Conservation (phyloP, 2,888 invertebrate species). For the Eupithecia abbreviata region DNA sequence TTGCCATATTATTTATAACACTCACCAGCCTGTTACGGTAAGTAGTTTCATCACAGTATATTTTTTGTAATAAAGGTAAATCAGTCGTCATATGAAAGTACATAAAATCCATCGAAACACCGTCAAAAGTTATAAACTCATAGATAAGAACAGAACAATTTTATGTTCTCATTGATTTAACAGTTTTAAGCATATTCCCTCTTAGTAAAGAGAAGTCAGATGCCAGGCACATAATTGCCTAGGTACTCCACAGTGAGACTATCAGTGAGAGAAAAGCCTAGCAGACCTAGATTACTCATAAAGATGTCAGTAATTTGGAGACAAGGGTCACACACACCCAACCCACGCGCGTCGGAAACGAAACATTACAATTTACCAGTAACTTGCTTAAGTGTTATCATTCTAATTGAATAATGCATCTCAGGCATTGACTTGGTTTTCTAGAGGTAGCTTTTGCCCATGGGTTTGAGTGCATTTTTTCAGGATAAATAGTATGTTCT, state of each 20-base stretch:
- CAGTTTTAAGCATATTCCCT: background rate
- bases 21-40: no score
- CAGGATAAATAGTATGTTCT: background rate
- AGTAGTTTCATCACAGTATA: no score
- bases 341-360: constrained; percentile 81
- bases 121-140: no score
- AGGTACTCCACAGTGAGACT: no score
- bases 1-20: background rate
- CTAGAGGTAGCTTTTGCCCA: background rate
- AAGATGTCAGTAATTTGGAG: constrained; percentile 31
- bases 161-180: background rate
- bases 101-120: no score
- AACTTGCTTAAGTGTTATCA: constrained; percentile 82
- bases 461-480: background rate
- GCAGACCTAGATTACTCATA: constrained; percentile 16
- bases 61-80: no score
- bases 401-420: constrained; percentile 81
- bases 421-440: constrained; percentile 27
- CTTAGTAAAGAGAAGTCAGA: background rate
- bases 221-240: background rate
- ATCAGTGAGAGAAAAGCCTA: background rate
- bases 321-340: constrained; percentile 46
- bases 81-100: no score
- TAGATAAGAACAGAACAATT: background rate
- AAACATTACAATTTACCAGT: constrained; percentile 81